Evolutionary conservation across 64 coral and sea anemone species (phyloP), one percentile per base, ranked within the genome.

Genomic region (Stylophora pistillata): DNA sequence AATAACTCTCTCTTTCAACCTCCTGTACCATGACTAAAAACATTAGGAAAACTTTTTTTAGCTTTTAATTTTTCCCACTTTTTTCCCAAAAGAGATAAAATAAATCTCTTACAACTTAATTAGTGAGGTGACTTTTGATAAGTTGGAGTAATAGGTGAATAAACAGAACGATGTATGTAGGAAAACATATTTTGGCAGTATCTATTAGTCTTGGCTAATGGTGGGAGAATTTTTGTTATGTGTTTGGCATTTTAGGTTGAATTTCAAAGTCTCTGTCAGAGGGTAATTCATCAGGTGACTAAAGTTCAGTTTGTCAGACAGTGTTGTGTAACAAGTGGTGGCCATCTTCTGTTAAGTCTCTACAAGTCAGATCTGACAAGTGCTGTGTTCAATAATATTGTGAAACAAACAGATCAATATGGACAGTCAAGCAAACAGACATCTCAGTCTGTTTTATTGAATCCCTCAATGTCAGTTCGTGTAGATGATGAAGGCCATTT

Each of bases 261-360:
- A 17, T 64, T 41, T 41, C 29, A 82, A 65, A 65, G 58, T 34
- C 28, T 82, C 18, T 33, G 58, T 41, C 27, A 82, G 58, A 30
- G 64, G 15, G 34, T 82, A 15, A 62, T 37, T 18, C 21, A 53
- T 2, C 1, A 34, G 1, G 7, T 69, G 53, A 69, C 30, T 13
- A 37, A 15, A 84, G 20, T 68, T 53, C 61, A 84, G 61, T 84
- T 69, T 69, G 30, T 84, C 14, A 53, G 69, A 62, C 60, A 84
- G 23, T 84, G 62, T 28, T 11, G 53, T 15, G 33, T 84, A 32
- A 69, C 58, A 18, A 64, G 58, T 60, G 57, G 17, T 21, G 58
- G 78, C 15, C 57, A 82, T 82, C 78, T 82, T 18, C 32, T 82
- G 56, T 31, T 82, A 58, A 82, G 17, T 34, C 60, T 84, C 6